phyloP scores from a whole-genome alignment of 2,113 vertebrate genomes.

The Rafetus swinhoei region DNA sequence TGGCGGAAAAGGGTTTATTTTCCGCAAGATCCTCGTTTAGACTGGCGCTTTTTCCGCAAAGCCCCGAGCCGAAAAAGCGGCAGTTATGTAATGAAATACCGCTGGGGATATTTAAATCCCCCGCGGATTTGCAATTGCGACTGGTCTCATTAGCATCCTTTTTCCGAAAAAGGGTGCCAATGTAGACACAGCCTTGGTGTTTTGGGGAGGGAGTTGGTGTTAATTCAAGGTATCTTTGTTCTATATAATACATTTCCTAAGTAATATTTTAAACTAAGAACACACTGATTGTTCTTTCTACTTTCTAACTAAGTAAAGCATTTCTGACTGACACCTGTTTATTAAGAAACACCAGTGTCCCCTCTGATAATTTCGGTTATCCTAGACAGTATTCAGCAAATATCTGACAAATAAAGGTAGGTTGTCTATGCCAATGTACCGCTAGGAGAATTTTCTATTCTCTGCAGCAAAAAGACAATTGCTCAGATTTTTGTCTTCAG shows the following conservation, averaged over 20 bases:
- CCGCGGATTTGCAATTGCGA: too few relatives aligned
- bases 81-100: too few relatives aligned
- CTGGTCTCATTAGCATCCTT: too few relatives aligned
- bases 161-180: too few relatives aligned
- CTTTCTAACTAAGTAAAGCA: background rate
- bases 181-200: background rate
- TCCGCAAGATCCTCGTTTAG: too few relatives aligned
- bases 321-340: background rate
- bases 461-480: background rate
- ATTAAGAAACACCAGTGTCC: background rate
- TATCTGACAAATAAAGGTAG: background rate
- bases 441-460: background rate
- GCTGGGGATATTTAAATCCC: too few relatives aligned
- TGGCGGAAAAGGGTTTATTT: too few relatives aligned
- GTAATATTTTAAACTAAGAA: background rate
- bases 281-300: background rate
- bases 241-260: background rate
- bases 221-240: background rate
- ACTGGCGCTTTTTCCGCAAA: too few relatives aligned
- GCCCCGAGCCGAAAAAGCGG: too few relatives aligned
- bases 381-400: background rate
- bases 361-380: background rate
- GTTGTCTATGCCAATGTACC: background rate
- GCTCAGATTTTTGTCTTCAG: background rate
- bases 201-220: background rate